These are phyloP conservation scores for Paralichthys olivaceus DNA, from an alignment of 2,113 vertebrate species.

Conservation along the genomic window DNA sequence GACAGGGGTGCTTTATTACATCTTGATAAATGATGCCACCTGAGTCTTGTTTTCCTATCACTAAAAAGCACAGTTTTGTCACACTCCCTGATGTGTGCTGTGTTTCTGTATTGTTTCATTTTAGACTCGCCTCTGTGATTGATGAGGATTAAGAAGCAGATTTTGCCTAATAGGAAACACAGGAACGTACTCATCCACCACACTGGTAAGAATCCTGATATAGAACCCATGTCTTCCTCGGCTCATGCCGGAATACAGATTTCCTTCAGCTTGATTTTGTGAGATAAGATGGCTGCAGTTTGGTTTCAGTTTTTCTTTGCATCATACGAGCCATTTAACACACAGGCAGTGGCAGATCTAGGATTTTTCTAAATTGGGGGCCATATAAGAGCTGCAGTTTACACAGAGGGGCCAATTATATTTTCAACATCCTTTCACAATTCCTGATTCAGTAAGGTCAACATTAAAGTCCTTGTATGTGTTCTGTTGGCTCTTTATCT, in stretches of 20 bases:
- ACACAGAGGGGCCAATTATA: not conserved
- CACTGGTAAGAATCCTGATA: constrained; percentile 79
- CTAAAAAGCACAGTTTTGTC: constrained; percentile 68
- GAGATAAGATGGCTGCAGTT: constrained; percentile 29
- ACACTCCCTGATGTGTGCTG: constrained; percentile 61
- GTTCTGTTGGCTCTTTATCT: too few species aligned
- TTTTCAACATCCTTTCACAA: not conserved
- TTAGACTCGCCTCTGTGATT: constrained; percentile 77
- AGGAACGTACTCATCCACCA: constrained; percentile 72
- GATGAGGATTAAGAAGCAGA: constrained; percentile 80
- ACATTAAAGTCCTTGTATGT: not conserved
- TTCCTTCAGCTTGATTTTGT: not conserved
- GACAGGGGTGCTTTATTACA: constrained; percentile 65
- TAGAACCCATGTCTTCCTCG: constrained; percentile 43
- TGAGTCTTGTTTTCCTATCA: constrained; percentile 67
- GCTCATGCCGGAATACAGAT: not conserved
- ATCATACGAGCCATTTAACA: not conserved
- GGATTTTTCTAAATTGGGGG: too few species aligned
- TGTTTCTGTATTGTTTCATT: constrained; percentile 70
- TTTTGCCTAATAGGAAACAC: constrained; percentile 74
- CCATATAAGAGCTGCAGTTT: too few species aligned
- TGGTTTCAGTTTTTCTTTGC: constrained; percentile 27
- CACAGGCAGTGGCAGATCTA: not conserved
- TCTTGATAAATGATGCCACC: constrained; percentile 68
- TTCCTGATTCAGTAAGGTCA: not conserved